Evolutionary conservation across 2,113 vertebrate species (phyloP).

Genomic region (Leucosticte australis): DNA sequence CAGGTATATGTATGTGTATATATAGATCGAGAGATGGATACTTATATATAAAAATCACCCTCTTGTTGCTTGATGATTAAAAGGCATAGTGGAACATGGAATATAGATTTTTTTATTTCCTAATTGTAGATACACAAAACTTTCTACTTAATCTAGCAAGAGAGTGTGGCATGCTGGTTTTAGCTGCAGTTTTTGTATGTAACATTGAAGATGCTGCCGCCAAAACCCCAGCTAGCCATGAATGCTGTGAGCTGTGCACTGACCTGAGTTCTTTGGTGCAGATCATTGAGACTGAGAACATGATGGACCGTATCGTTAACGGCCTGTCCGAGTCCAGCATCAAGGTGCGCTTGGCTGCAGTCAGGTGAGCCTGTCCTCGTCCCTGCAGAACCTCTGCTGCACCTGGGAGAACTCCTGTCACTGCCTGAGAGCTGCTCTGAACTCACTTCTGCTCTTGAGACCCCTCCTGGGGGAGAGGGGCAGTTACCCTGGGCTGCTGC

Average conservation of each 20-base stretch:
- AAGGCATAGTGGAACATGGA: background rate
- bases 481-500: background rate
- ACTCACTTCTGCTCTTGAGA: background rate
- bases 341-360: slow-evolving; percentile 97
- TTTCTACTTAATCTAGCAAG: background rate
- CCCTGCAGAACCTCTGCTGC: background rate
- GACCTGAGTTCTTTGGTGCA: slow-evolving; percentile 67
- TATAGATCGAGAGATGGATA: background rate
- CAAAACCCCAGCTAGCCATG: background rate
- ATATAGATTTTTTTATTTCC: background rate
- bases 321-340: slow-evolving; percentile 97
- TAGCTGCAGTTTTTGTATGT: background rate
- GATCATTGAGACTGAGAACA: slow-evolving; percentile 99
- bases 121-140: background rate
- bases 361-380: slow-evolving; percentile 84
- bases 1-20: background rate
- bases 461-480: background rate
- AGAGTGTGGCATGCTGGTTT: background rate
- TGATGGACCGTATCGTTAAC: slow-evolving; percentile 99
- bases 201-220: background rate
- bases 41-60: background rate
- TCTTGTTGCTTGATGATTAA: background rate
- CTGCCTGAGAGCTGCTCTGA: background rate
- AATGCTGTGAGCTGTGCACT: slow-evolving; percentile 23
- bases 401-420: background rate